Evolutionary conservation across 1,140 invertebrate species (phyloP).

Genomic region (Subanguina moxae): DNA sequence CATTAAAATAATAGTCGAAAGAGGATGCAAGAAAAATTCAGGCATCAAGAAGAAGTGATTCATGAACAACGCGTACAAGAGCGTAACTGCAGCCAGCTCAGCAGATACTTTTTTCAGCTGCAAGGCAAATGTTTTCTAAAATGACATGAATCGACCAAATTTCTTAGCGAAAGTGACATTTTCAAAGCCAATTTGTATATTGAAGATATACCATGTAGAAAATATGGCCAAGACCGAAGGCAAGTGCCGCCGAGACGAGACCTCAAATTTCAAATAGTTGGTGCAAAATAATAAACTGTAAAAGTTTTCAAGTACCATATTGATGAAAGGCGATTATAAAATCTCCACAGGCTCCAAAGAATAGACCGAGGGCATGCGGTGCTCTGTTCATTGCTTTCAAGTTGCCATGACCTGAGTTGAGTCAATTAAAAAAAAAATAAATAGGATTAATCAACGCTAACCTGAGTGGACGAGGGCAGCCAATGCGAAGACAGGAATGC

Average conservation of each 20-base stretch:
- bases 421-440: too few species aligned
- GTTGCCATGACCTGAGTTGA: not conserved
- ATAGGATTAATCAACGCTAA: not conserved
- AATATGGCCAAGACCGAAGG: slow-evolving; percentile 29
- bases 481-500: slow-evolving; percentile 21
- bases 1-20: slow-evolving; percentile 26
- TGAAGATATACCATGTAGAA: slow-evolving; percentile 39
- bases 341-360: slow-evolving; percentile 27
- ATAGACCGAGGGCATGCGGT: slow-evolving; percentile 14
- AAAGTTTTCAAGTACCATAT: not conserved
- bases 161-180: too few species aligned
- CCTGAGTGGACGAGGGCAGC: slow-evolving; percentile 16
- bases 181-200: too few species aligned
- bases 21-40: slow-evolving; percentile 19
- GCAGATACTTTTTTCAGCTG: slow-evolving; percentile 14
- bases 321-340: slow-evolving; percentile 26
- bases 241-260: slow-evolving; percentile 19
- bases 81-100: not conserved
- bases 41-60: slow-evolving; percentile 31
- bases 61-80: slow-evolving; percentile 25
- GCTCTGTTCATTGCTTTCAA: slow-evolving; percentile 4
- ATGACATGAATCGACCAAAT: not conserved
- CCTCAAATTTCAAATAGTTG: too few species aligned
- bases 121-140: slow-evolving; percentile 17
- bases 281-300: too few species aligned